A percentile compares a stretch with the other conserved stretches of the same genome.
Evolutionary conservation across 2,888 invertebrate species (phyloP).

Genomic region (Drosophila prolongata): DNA sequence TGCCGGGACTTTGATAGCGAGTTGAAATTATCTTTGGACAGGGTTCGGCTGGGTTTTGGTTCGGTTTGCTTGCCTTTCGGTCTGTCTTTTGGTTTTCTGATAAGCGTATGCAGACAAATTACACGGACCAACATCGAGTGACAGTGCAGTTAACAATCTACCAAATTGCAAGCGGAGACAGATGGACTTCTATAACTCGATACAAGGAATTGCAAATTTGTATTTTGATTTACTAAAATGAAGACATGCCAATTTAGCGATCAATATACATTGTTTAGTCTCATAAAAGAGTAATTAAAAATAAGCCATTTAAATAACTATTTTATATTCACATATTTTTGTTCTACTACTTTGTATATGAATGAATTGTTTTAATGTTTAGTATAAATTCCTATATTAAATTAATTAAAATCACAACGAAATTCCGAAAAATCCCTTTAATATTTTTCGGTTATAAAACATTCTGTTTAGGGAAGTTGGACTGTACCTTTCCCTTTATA

Average conservation of each 20-base stretch:
- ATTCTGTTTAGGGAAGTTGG: conserved; percentile 1
- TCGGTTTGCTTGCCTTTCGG: conserved; percentile 12
- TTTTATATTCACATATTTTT: too few species aligned
- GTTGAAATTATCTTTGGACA: conserved; percentile 40
- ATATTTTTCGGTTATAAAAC: background rate
- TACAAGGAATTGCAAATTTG: too few species aligned
- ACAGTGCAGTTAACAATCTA: conserved; percentile 42
- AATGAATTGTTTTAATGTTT: too few species aligned
- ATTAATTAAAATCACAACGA: too few species aligned
- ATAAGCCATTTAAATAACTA: too few species aligned
- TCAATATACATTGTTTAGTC: too few species aligned
- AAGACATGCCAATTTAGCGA: too few species aligned
- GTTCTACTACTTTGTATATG: too few species aligned
- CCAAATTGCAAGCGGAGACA: conserved; percentile 14
- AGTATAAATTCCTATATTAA: too few species aligned
- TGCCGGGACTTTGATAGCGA: conserved; percentile 50
- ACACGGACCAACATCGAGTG: conserved; percentile 24
- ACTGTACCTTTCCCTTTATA: conserved; percentile 6
- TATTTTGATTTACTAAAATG: too few species aligned
- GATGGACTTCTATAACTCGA: background rate
- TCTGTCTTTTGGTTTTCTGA: conserved; percentile 25
- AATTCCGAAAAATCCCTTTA: too few species aligned
- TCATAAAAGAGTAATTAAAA: too few species aligned
- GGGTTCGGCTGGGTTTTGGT: conserved; percentile 2
- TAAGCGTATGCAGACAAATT: conserved; percentile 49